A percentile compares a stretch with the other conserved stretches of the same genome.
Evolutionary conservation across 2,113 vertebrate species (phyloP).

Genomic region (Petrocephalus zakoni): DNA sequence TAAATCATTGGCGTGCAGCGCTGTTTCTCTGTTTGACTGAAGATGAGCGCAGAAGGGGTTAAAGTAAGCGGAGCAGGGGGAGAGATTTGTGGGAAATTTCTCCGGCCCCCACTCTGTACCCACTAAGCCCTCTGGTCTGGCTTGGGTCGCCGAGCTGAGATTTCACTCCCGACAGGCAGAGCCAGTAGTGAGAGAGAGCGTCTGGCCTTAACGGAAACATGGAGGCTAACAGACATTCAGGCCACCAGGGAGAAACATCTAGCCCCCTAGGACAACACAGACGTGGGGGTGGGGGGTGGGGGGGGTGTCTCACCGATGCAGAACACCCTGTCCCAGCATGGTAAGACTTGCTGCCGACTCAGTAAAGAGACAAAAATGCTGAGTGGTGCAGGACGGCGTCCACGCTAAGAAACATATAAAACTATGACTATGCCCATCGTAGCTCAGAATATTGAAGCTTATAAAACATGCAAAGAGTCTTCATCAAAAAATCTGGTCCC

Average conservation of each 20-base stretch:
- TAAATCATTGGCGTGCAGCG: background rate
- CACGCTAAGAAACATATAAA: background rate
- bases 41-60: background rate
- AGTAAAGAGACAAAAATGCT: background rate
- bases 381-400: background rate
- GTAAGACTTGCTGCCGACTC: background rate
- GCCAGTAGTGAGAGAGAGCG: constrained; percentile 10
- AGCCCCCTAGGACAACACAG: background rate
- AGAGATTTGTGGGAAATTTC: background rate
- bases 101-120: background rate
- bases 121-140: background rate
- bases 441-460: background rate
- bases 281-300: background rate
- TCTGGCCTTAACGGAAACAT: background rate
- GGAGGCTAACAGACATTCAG: background rate
- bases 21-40: background rate
- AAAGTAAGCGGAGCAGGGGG: background rate
- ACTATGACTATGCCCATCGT: background rate
- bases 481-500: background rate
- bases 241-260: background rate
- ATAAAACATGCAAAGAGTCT: background rate
- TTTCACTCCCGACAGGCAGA: constrained; percentile 18
- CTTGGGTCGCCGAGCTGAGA: constrained; percentile 9
- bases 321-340: background rate
- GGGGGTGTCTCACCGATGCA: background rate